These are phyloP conservation scores for Daboia siamensis DNA, from an alignment of 2,113 vertebrate genomes.

Conservation along the genomic window DNA sequence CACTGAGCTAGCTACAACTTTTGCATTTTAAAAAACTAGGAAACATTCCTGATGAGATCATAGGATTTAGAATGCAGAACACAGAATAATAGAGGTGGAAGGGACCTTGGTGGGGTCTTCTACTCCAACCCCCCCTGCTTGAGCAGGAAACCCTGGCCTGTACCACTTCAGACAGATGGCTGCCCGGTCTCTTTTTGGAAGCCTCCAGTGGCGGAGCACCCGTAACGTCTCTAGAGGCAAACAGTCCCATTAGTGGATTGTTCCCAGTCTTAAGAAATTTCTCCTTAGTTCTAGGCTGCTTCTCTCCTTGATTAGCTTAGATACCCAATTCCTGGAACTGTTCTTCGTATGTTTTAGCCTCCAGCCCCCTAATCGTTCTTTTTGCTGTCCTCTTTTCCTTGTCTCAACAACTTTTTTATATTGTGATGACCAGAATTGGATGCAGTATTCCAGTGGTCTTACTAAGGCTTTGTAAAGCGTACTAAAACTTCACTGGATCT, in stretches of 20 bases:
- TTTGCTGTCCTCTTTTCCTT: too few relatives aligned
- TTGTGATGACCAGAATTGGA: too few relatives aligned
- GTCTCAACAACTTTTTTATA: too few relatives aligned
- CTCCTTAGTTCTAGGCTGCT: background rate
- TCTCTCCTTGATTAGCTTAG: background rate
- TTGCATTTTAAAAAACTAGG: background rate
- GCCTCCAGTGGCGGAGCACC: background rate
- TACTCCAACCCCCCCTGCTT: too few relatives aligned
- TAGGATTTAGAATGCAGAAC: too few relatives aligned
- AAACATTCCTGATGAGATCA: too few relatives aligned
- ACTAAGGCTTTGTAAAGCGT: background rate
- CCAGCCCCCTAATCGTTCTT: too few relatives aligned
- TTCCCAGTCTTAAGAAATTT: background rate
- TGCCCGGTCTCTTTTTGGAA: background rate
- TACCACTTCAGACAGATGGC: background rate
- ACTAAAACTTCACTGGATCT: background rate
- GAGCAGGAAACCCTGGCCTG: too few relatives aligned
- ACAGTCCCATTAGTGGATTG: background rate
- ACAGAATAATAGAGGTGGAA: too few relatives aligned
- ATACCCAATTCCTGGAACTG: background rate
- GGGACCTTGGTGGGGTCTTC: too few relatives aligned
- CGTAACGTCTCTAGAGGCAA: background rate
- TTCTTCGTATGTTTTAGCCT: background rate
- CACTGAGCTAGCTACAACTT: constrained; percentile 11
- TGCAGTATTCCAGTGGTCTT: too few relatives aligned